Evolutionary conservation across 2,888 invertebrate genomes (phyloP).

Genomic region (Leptopilina drosophilae): DNA sequence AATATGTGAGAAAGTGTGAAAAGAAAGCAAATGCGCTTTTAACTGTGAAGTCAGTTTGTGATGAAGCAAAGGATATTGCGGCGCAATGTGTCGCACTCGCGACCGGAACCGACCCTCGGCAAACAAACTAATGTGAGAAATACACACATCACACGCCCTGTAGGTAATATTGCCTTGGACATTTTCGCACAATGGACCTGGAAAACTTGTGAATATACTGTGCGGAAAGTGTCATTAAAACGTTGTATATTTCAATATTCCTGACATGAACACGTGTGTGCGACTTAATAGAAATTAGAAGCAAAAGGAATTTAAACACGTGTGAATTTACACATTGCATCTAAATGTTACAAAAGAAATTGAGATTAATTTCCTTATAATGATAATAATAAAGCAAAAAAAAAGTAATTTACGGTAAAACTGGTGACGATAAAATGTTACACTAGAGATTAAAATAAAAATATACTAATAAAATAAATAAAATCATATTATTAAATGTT

Average conservation of each 20-base stretch:
- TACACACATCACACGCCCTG: conserved; percentile 67
- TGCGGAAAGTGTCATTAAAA: neutral
- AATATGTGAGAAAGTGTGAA: too few relatives aligned
- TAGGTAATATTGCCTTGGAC: conserved; percentile 65
- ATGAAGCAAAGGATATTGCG: conserved; percentile 74
- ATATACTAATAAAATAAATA: too few relatives aligned
- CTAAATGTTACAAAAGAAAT: neutral
- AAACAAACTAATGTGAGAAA: conserved; percentile 76
- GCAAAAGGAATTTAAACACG: neutral
- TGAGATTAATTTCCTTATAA: neutral
- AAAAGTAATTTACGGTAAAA: too few relatives aligned
- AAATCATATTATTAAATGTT: too few relatives aligned
- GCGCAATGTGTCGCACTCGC: conserved; percentile 68
- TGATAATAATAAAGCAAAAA: neutral
- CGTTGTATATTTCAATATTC: conserved; percentile 7
- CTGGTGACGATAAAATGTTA: too few relatives aligned
- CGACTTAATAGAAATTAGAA: neutral
- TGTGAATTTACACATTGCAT: neutral
- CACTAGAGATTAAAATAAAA: too few relatives aligned
- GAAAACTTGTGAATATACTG: neutral
- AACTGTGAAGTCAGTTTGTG: conserved; percentile 49
- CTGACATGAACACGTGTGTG: neutral
- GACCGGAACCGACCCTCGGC: conserved; percentile 68
- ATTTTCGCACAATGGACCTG: conserved; percentile 44
- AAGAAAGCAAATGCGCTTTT: too few relatives aligned